Conservation (phyloP, 2,888 invertebrate species). For the Ophion obscuratus region DNA sequence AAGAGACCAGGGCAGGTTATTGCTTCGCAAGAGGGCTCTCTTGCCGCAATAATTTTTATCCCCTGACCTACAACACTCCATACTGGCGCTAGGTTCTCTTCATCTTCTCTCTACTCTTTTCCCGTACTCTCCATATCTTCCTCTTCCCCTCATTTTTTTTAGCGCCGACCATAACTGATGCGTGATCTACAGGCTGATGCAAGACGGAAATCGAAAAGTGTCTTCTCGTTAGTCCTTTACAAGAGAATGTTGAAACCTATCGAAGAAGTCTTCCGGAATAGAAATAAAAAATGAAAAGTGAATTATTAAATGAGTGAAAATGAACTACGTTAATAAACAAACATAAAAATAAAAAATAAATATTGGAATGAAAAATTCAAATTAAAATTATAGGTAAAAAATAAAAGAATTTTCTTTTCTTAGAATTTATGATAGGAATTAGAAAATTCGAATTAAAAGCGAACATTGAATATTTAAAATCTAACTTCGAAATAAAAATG, state of each 20-base stretch:
- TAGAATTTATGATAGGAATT: too few species aligned
- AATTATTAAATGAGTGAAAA: too few species aligned
- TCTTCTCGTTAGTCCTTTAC: not conserved
- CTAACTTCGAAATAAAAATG: too few species aligned
- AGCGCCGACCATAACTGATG: conserved; percentile 32
- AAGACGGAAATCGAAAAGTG: conserved; percentile 12
- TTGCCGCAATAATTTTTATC: conserved; percentile 62
- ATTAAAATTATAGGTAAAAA: too few species aligned
- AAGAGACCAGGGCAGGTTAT: conserved; percentile 67
- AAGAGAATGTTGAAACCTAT: too few species aligned
- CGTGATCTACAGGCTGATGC: conserved; percentile 46
- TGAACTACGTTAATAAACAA: too few species aligned
- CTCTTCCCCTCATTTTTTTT: not conserved
- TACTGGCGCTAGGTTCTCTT: conserved; percentile 57
- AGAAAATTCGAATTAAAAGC: not conserved
- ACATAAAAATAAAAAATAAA: too few species aligned
- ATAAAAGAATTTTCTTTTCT: too few species aligned
- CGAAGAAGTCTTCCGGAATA: not conserved
- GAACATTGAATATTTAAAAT: too few species aligned
- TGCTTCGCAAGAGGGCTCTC: conserved; percentile 55
- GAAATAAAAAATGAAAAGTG: not conserved
- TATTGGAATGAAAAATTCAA: too few species aligned
- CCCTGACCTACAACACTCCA: conserved; percentile 53
- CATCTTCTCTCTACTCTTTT: not conserved
- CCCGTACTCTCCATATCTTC: not conserved